Evolutionary conservation across 2,113 vertebrate species (phyloP).

Genomic region (Psophia crepitans): DNA sequence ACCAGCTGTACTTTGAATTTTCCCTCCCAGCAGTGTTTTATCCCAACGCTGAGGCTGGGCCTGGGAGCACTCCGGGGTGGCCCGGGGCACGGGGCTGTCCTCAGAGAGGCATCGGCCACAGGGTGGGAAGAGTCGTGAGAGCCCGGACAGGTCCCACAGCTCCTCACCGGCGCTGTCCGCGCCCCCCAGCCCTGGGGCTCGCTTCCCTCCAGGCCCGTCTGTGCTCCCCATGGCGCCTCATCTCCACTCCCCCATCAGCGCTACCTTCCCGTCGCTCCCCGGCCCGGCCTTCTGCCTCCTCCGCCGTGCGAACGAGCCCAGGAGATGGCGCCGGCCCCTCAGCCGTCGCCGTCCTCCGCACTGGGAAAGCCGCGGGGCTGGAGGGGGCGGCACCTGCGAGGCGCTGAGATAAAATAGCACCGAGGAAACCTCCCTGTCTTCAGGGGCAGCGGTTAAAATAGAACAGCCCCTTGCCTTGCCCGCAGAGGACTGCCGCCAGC

Average conservation of each 20-base stretch:
- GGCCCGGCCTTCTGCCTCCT: too few relatives aligned
- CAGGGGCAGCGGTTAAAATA: not conserved
- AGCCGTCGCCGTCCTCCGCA: not conserved
- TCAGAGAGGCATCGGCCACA: rapidly evolving
- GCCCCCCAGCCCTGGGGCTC: rapidly evolving
- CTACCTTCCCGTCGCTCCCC: not conserved
- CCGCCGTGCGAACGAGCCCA: not conserved
- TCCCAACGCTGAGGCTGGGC: rapidly evolving
- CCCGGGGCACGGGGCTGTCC: rapidly evolving
- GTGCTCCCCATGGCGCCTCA: not conserved
- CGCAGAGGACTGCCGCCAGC: not conserved
- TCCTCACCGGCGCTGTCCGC: not conserved
- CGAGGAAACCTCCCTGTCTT: not conserved
- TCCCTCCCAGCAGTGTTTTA: not conserved
- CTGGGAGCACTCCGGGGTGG: rapidly evolving
- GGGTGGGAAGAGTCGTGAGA: not conserved
- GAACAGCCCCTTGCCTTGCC: not conserved
- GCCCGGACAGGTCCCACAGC: not conserved
- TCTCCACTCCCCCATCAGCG: not conserved
- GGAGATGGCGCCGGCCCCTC: constrained; percentile 47
- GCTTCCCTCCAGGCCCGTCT: not conserved
- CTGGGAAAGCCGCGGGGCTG: not conserved
- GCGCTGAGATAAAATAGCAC: rapidly evolving
- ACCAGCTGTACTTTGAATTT: rapidly evolving
- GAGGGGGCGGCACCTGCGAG: not conserved